These are phyloP conservation scores for Hofmannophila pseudospretella DNA, from an alignment of 2,888 invertebrate genomes.

Conservation along the genomic window DNA sequence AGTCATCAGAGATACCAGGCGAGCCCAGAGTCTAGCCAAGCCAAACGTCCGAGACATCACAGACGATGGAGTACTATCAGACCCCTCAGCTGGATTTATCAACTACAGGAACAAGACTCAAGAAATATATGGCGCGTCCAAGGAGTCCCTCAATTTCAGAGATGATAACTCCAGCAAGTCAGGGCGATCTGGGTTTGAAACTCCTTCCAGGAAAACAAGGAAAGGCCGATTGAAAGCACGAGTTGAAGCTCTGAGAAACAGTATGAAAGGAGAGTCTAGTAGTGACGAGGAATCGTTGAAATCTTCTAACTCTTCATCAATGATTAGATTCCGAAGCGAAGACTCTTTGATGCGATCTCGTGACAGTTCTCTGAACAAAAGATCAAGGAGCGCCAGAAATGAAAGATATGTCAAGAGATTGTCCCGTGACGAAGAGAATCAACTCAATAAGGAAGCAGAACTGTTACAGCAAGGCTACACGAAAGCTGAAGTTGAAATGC, in stretches of 20 bases:
- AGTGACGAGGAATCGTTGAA: constrained; percentile 84
- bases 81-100: constrained; percentile 74
- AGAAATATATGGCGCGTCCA: constrained; percentile 51
- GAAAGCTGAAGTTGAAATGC: constrained; percentile 73
- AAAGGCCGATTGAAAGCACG: constrained; percentile 81
- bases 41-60: constrained; percentile 48
- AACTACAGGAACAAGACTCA: constrained; percentile 60
- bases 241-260: constrained; percentile 81
- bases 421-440: constrained; percentile 82
- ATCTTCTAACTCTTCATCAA: constrained; percentile 81
- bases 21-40: constrained; percentile 70
- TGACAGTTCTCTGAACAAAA: constrained; percentile 78
- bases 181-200: constrained; percentile 69
- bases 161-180: constrained; percentile 57
- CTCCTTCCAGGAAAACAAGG: constrained; percentile 71
- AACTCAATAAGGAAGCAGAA: constrained; percentile 75
- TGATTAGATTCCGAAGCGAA: constrained; percentile 82
- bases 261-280: constrained; percentile 80
- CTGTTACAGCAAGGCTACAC: constrained; percentile 69
- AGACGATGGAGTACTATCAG: constrained; percentile 78
- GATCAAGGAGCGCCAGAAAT: constrained; percentile 85
- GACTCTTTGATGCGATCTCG: constrained; percentile 81
- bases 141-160: constrained; percentile 58
- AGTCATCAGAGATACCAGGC: constrained; percentile 73
- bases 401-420: constrained; percentile 88